These are phyloP conservation scores for Cariama cristata DNA, from an alignment of 2,113 vertebrate species.

Conservation along the genomic window DNA sequence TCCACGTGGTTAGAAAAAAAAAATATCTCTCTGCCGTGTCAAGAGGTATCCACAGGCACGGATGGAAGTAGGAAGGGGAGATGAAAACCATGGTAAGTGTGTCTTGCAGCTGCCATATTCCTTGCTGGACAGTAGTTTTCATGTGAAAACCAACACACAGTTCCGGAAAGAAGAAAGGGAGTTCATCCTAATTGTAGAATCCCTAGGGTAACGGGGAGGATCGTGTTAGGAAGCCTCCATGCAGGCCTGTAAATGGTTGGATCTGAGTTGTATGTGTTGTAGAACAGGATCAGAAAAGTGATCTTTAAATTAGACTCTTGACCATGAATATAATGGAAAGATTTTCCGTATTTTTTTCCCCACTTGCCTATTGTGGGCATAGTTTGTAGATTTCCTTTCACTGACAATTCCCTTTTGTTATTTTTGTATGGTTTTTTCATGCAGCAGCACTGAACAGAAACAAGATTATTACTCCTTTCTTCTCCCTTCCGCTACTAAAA, in stretches of 20 bases:
- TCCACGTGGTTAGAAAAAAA: not conserved
- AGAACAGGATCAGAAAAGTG: not conserved
- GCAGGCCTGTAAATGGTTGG: not conserved
- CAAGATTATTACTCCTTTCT: not conserved
- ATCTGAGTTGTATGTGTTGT: not conserved
- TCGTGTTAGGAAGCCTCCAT: not conserved
- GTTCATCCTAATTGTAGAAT: not conserved
- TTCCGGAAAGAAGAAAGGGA: not conserved
- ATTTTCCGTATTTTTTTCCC: not conserved
- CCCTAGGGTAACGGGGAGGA: too few species aligned
- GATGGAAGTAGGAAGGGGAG: not conserved
- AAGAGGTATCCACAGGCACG: not conserved
- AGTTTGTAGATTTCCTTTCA: not conserved
- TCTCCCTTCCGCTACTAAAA: not conserved
- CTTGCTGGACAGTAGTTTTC: not conserved
- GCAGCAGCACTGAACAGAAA: not conserved
- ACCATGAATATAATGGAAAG: not conserved
- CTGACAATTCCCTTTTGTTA: not conserved
- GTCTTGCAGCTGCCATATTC: not conserved
- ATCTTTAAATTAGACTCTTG: not conserved
- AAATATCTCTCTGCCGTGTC: not conserved
- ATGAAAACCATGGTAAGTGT: not conserved
- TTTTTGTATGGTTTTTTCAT: not conserved
- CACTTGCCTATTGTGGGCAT: not conserved
- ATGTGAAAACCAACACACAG: accelerated